Evolutionary conservation across 2,888 invertebrate species (phyloP), one percentile per base, ranked within the genome.

Genomic region (Geophilus truncorum): DNA sequence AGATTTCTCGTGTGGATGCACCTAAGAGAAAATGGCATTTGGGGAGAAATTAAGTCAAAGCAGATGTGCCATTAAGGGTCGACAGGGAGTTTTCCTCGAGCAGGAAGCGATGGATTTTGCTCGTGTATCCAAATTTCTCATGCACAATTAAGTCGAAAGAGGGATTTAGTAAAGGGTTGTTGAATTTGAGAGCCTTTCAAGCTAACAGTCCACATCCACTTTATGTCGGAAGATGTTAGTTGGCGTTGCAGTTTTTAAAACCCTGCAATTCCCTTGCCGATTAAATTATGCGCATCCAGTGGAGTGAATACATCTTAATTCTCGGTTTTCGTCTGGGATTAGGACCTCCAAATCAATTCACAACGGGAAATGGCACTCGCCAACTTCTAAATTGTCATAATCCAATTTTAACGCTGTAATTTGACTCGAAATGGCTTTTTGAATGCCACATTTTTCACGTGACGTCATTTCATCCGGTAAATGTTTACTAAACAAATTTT

Each of bases 1-100:
- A 70, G 70, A 70, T 70, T 70, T 70, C 70, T 70, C 70, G 70
- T 70, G 70, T 70, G 70, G 70, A 70, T 70, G 70, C 70, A 28
- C 70, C 70, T 70, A 70, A 70, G 70, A 70, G 70, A 70, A 70
- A 70, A 70, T 70, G 25, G 70, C 70, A 70, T 25, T 70, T 25
- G 10, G 70, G 70, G 70, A 70, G 28, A 70, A 70, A 70, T 70
- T 70, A 70, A 70, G 70, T 70, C 70, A 70, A 28, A 70, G 70
- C 70, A 70, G 70, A 70, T 70, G 70, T 70, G 70, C 70, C 70
- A 70, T 70, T 70, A 70, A 70, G 70, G 70, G 70, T 70, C 70
- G 70, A 70, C 70, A 70, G 70, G 70, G 70, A 70, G 70, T 70
- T 70, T 28, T 70, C 28, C 70, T 70, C 25, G 2, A 70, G 70